These are phyloP conservation scores for Proales similis DNA, from an alignment of 1,140 invertebrate species.

Conservation along the genomic window DNA sequence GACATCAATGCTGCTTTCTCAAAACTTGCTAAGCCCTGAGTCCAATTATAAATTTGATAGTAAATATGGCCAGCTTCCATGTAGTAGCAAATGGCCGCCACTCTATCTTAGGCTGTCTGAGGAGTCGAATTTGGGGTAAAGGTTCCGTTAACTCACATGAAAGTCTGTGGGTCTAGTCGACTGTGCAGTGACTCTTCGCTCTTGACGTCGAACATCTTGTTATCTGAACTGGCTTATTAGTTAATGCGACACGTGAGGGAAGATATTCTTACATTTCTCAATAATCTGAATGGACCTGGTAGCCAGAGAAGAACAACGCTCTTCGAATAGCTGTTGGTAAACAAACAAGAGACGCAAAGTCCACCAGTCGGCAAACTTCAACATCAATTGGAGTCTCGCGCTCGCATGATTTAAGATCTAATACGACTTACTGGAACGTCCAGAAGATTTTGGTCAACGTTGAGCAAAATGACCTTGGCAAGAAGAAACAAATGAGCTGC, in stretches of 20 bases:
- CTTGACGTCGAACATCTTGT: too few relatives aligned
- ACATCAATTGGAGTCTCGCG: too few relatives aligned
- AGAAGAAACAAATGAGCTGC: conserved; percentile 62
- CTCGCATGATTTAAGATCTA: too few relatives aligned
- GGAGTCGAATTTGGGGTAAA: too few relatives aligned
- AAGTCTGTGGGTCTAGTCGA: too few relatives aligned
- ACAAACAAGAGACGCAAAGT: conserved; percentile 62
- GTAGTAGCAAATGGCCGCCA: conserved; percentile 58
- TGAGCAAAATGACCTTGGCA: conserved; percentile 61
- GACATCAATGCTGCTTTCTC: conserved; percentile 59
- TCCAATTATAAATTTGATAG: conserved; percentile 65
- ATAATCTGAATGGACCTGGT: conserved; percentile 59
- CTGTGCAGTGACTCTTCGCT: too few relatives aligned
- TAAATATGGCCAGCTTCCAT: conserved; percentile 69
- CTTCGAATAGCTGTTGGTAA: conserved; percentile 67
- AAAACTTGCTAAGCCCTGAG: conserved; percentile 63
- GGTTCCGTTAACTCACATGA: too few relatives aligned
- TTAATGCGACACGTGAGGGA: conserved; percentile 1
- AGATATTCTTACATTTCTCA: conserved; percentile 50
- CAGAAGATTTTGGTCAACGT: conserved; percentile 48
- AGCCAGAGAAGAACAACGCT: conserved; percentile 62
- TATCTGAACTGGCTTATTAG: too few relatives aligned
- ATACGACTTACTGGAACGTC: conserved; percentile 41
- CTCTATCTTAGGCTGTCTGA: too few relatives aligned
- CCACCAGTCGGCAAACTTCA: conserved; percentile 64